These are phyloP conservation scores for Empidonax traillii DNA, from an alignment of 2,113 vertebrate genomes.

Conservation along the genomic window DNA sequence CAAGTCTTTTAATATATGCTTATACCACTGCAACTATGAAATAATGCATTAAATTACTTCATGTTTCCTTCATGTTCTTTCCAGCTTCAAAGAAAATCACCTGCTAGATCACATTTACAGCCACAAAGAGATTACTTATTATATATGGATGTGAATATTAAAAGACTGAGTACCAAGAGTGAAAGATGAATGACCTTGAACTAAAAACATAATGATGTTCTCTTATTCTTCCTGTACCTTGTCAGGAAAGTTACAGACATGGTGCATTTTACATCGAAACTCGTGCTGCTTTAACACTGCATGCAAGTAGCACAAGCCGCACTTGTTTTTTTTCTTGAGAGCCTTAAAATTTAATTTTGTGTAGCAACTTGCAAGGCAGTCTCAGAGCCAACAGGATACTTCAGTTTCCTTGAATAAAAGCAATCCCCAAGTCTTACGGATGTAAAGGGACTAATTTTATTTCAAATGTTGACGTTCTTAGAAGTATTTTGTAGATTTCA, in stretches of 20 bases:
- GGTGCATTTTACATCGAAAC: background rate
- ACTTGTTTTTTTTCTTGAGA: background rate
- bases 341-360: background rate
- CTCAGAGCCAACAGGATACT: background rate
- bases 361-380: background rate
- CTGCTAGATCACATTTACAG: background rate
- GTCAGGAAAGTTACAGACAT: background rate
- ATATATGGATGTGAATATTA: background rate
- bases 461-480: background rate
- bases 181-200: background rate
- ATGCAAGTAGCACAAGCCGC: background rate
- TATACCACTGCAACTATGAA: background rate
- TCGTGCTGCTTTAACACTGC: background rate
- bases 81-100: background rate
- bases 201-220: background rate
- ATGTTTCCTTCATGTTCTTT: background rate
- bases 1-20: background rate
- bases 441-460: background rate
- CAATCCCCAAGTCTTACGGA: background rate
- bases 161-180: background rate
- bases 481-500: background rate
- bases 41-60: background rate
- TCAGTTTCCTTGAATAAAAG: background rate
- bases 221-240: background rate
- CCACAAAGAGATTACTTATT: background rate